These are phyloP conservation scores for Neodiprion fabricii DNA, from an alignment of 1,140 invertebrate genomes.

Conservation along the genomic window DNA sequence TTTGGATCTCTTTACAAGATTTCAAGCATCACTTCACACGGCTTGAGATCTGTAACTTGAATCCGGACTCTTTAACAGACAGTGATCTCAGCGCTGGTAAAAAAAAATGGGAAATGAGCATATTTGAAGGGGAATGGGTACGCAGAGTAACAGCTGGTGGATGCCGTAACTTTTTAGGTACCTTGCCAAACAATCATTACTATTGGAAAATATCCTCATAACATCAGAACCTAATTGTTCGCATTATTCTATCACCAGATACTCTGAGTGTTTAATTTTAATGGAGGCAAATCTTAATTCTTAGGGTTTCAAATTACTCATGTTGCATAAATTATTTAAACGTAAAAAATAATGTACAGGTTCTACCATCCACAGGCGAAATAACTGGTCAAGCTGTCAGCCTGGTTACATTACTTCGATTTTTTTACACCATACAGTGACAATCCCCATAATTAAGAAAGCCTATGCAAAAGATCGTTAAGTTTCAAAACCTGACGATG, in stretches of 20 bases:
- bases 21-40: slow-evolving; percentile 78
- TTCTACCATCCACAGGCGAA: not conserved
- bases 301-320: too few species aligned
- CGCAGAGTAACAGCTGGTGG: slow-evolving; percentile 92
- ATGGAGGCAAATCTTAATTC: too few species aligned
- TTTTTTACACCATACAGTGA: too few species aligned
- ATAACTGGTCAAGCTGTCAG: too few species aligned
- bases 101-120: slow-evolving; percentile 92
- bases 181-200: not conserved
- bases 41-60: slow-evolving; percentile 96
- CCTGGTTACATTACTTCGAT: too few species aligned
- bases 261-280: too few species aligned
- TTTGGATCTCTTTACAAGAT: slow-evolving; percentile 95
- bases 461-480: not conserved
- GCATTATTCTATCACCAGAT: too few species aligned
- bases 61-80: slow-evolving; percentile 89
- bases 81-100: slow-evolving; percentile 74
- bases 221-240: not conserved
- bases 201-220: not conserved
- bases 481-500: not conserved
- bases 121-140: slow-evolving; percentile 95
- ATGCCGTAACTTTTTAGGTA: slow-evolving; percentile 92
- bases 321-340: too few species aligned
- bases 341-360: not conserved
- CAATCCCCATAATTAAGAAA: too few species aligned